Conservation (phyloP, 2,797 vertebrate genomes). For the Hephaestus fuliginosus region DNA sequence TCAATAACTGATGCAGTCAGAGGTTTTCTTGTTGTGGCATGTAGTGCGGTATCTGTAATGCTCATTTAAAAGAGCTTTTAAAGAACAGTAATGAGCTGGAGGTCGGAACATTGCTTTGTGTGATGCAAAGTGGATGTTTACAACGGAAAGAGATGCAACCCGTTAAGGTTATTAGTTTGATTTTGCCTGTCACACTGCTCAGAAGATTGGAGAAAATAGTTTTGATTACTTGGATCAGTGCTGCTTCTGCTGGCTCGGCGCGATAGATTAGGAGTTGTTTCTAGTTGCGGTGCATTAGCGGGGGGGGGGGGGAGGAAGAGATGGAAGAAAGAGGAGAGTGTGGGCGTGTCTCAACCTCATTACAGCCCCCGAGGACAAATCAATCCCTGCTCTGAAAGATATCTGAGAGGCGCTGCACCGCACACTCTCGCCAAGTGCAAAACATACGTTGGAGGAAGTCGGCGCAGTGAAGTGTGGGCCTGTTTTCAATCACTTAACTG, state of each 20-base stretch:
- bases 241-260: conserved; percentile 7
- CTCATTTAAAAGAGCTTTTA: conserved; percentile 35
- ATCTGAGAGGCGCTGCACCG: conserved; percentile 57
- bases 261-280: neutral
- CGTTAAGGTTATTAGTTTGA: conserved; percentile 20
- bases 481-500: conserved; percentile 10
- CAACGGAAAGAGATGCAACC: conserved; percentile 16
- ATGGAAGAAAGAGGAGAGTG: conserved; percentile 45
- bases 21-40: conserved; percentile 64
- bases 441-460: neutral
- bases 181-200: conserved; percentile 21
- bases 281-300: conserved; percentile 45
- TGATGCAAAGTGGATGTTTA: conserved; percentile 39
- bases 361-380: conserved; percentile 61
- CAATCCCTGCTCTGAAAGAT: conserved; percentile 70
- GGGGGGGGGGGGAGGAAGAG: neutral
- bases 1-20: conserved; percentile 46
- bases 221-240: conserved; percentile 37
- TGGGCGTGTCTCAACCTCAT: conserved; percentile 51
- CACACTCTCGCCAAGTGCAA: conserved; percentile 18
- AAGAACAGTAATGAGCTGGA: conserved; percentile 1
- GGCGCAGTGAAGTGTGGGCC: neutral
- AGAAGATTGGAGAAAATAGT: conserved; percentile 25
- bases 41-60: conserved; percentile 7
- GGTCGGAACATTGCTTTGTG: conserved; percentile 27